Conservation (phyloP, 1,140 invertebrate genomes). For the Drosophila malerkotliana region DNA sequence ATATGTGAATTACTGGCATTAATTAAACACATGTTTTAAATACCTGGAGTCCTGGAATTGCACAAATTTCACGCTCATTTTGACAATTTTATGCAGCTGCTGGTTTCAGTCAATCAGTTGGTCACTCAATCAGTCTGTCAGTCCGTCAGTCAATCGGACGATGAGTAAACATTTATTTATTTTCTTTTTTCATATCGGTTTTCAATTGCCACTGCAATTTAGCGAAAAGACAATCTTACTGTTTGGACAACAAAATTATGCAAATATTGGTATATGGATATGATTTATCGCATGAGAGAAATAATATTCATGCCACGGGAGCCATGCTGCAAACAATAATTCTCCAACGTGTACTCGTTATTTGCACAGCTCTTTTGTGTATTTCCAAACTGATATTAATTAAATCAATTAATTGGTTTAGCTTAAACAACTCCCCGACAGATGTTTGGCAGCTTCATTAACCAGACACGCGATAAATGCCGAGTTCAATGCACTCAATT, state of each 20-base stretch:
- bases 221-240: conserved; percentile 52
- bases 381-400: conserved; percentile 73
- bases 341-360: conserved; percentile 32
- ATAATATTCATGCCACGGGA: conserved; percentile 8
- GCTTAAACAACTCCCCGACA: conserved; percentile 39
- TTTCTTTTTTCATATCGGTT: conserved; percentile 9
- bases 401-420: conserved; percentile 58
- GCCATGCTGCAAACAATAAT: conserved; percentile 7
- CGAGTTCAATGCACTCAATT: conserved; percentile 30
- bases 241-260: conserved; percentile 50
- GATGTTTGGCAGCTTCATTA: conserved; percentile 48
- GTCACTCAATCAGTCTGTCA: conserved; percentile 41
- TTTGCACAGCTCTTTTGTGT: conserved; percentile 51
- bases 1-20: conserved; percentile 54
- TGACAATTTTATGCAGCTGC: conserved; percentile 57
- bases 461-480: conserved; percentile 30
- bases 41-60: conserved; percentile 6
- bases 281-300: conserved; percentile 27
- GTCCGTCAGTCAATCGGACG: conserved; percentile 38
- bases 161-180: conserved; percentile 53
- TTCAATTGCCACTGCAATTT: conserved; percentile 44
- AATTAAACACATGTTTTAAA: conserved; percentile 42
- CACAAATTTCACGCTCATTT: conserved; percentile 61
- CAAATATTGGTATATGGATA: conserved; percentile 48
- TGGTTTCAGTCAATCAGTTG: conserved; percentile 43